Evolutionary conservation across 30 jellyfish, hydroid and myxozoan genomes (phyloP).

Genomic region (Chrysaora quinquecirrha): DNA sequence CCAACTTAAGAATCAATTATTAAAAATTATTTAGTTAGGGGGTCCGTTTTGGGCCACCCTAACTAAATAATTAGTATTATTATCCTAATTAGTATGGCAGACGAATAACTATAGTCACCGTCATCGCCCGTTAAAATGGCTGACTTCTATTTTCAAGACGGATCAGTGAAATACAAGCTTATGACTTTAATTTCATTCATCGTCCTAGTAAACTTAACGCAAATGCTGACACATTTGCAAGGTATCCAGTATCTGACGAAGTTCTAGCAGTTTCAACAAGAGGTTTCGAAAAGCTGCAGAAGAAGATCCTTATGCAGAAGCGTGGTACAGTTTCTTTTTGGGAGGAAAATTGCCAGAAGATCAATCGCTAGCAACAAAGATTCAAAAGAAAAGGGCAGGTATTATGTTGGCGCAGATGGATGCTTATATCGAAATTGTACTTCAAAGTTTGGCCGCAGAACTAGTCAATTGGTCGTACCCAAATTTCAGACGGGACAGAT

Average conservation of each 20-base stretch:
- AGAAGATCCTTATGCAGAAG: slow-evolving; percentile 53
- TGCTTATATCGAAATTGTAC: slow-evolving; percentile 27
- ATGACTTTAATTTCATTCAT: slow-evolving; percentile 11
- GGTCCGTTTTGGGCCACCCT: too few relatives aligned
- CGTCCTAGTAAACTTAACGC: slow-evolving; percentile 23
- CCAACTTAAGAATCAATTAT: too few relatives aligned
- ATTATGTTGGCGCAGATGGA: slow-evolving; percentile 43
- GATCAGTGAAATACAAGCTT: slow-evolving; percentile 6
- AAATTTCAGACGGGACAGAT: slow-evolving; percentile 41
- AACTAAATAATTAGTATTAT: too few relatives aligned
- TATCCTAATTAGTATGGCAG: slow-evolving; percentile 30
- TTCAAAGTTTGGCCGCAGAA: slow-evolving; percentile 31
- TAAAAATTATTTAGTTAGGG: too few relatives aligned
- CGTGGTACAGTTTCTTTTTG: slow-evolving; percentile 5
- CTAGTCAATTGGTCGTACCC: slow-evolving; percentile 57
- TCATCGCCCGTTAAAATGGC: slow-evolving; percentile 19
- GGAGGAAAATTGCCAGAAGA: slow-evolving; percentile 28
- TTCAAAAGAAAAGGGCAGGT: slow-evolving; percentile 27
- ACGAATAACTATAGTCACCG: slow-evolving; percentile 4
- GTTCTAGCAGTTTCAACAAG: background rate
- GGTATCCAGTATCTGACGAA: slow-evolving; percentile 13
- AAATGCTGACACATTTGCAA: slow-evolving; percentile 33
- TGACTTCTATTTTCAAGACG: background rate
- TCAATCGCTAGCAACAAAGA: background rate
- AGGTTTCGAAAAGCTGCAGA: background rate